Percentiles rank a stretch among this genome's conserved stretches.
These are phyloP conservation scores for Gnathonemus echidnorhynchus DNA, from an alignment of 2,113 vertebrate genomes.

Conservation along the genomic window DNA sequence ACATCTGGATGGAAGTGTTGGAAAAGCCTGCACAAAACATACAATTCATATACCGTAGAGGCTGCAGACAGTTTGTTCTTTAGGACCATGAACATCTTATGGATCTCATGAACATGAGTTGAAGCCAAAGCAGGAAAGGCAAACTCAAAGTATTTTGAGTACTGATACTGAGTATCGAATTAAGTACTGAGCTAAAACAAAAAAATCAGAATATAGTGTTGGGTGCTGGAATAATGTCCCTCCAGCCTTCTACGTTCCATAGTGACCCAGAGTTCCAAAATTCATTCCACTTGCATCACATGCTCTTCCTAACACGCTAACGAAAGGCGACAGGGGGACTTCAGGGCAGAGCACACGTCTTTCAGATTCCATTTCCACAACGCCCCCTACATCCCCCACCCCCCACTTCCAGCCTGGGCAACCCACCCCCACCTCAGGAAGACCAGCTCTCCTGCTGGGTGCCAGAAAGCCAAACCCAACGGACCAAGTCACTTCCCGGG, in stretches of 20 bases:
- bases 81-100: not conserved
- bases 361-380: conserved; percentile 41
- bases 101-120: not conserved
- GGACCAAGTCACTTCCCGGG: conserved; percentile 35
- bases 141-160: not conserved
- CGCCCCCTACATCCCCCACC: not conserved
- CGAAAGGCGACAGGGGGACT: conserved; percentile 29
- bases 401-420: not conserved
- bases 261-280: not conserved
- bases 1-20: not conserved
- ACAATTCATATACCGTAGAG: not conserved
- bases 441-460: conserved; percentile 32
- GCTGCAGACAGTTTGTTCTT: not conserved
- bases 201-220: not conserved
- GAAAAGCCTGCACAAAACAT: not conserved
- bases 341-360: conserved; percentile 28
- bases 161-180: not conserved
- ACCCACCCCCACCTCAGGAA: conserved; percentile 11
- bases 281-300: conserved; percentile 9
- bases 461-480: conserved; percentile 24
- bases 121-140: not conserved
- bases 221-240: not conserved
- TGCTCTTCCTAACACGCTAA: conserved; percentile 25
- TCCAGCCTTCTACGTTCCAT: not conserved
- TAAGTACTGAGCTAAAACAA: not conserved